Evolutionary conservation across 1,140 invertebrate species (phyloP).

Genomic region (Augochlora pura): DNA sequence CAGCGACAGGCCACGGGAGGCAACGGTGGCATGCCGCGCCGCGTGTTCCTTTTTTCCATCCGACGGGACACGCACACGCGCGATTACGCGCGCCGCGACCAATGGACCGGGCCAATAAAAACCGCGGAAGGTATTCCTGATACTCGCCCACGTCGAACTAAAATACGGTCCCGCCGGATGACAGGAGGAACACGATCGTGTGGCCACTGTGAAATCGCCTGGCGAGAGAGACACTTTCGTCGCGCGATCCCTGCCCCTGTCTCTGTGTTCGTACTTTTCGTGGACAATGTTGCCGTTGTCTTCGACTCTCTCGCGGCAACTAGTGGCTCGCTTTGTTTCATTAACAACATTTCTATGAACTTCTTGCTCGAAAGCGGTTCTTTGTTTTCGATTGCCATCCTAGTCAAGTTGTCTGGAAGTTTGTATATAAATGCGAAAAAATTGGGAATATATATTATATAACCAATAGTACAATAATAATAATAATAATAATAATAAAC

Average conservation of each 20-base stretch:
- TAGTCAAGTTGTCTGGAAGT: no score
- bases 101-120: slow-evolving; percentile 37
- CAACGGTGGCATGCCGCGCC: not conserved
- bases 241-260: not conserved
- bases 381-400: no score
- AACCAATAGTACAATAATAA: no score
- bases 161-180: slow-evolving; percentile 28
- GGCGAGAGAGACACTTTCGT: not conserved
- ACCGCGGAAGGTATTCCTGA: slow-evolving; percentile 40
- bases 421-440: no score
- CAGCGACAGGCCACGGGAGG: not conserved
- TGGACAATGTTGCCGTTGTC: no score
- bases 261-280: not conserved
- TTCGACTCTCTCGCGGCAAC: no score
- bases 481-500: no score
- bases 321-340: no score
- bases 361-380: no score
- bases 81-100: slow-evolving; percentile 32
- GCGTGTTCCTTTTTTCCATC: slow-evolving; percentile 35
- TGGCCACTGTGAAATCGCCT: not conserved
- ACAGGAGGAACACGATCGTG: not conserved
- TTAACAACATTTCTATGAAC: no score
- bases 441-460: no score
- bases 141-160: slow-evolving; percentile 43
- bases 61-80: slow-evolving; percentile 6